Evolutionary conservation across 2,797 vertebrate genomes (phyloP), one percentile per base, ranked within the genome.

Genomic region (Babyrousa celebensis): DNA sequence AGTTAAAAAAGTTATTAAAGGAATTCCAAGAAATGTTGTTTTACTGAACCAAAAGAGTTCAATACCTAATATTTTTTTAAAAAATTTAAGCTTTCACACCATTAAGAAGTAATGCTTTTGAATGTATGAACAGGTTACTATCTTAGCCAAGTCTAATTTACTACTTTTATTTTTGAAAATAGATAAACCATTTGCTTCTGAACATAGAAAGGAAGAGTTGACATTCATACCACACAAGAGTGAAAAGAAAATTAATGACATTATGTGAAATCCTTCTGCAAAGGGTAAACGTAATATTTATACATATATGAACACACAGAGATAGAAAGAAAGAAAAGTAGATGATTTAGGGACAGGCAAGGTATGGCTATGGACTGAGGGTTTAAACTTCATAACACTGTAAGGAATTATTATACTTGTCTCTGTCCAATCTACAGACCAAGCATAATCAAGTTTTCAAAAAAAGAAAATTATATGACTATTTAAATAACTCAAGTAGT

Each of bases 161-260:
- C 10, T 67, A 96, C 79, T 79, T 93, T 71, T 32, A 1, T 93
- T 70, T 83, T 52, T 89, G 18, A 89, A 89, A 95, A 93, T 1
- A 56, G 25, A 60, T 18, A 86, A 94, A 63, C 16, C 8, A 85
- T 32, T 65, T 91, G 48, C 40, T 92, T 90, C 32, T 65, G 32
- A 92, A 82, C 52, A 70, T 36, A 82, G 67, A 74, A 92, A 88
- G 62, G 83, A 8, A 72, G 25, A 68, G 85, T 71, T 91, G 72
- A 87, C 48, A 82, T 15, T 89, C 18, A 78, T 20, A 90, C 7
- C 40, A 93, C 58, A 12, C 40, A 90, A 65, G 12, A 58, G 23
- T 75, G 36, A 36, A 92, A 93, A 85, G 52, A 96, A 95, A 91
- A 82, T 68, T 80, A 80, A 91, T 52, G 40, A 56, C 29, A 85